Evolutionary conservation across 2,888 invertebrate genomes (phyloP).

Genomic region (Melanophora roralis): DNA sequence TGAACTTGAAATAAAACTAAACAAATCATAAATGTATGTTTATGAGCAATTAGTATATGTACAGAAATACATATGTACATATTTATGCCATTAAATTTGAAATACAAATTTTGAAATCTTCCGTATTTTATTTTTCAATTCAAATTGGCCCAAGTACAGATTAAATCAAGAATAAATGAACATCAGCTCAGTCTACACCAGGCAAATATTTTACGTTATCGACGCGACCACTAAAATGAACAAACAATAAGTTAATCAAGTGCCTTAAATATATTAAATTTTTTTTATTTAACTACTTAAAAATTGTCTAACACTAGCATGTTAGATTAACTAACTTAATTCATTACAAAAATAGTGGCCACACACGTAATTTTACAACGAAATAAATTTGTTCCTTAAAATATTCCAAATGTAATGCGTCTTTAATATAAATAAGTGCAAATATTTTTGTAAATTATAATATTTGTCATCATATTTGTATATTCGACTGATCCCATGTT

Average conservation of each 20-base stretch:
- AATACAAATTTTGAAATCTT: neutral
- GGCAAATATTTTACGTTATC: no score
- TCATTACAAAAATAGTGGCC: no score
- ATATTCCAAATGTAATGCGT: slow-evolving; percentile 2
- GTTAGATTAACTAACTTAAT: no score
- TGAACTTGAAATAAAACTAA: slow-evolving; percentile 2
- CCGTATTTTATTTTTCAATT: neutral
- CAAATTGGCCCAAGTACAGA: slow-evolving; percentile 16
- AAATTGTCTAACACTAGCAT: no score
- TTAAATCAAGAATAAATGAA: neutral
- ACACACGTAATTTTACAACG: no score
- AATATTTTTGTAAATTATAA: neutral
- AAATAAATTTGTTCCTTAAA: slow-evolving; percentile 6
- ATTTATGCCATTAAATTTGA: neutral
- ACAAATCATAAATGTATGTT: neutral
- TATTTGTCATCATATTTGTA: neutral
- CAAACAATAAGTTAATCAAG: slow-evolving; percentile 22
- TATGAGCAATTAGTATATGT: neutral
- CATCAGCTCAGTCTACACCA: no score
- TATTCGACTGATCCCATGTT: neutral
- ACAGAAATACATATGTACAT: neutral
- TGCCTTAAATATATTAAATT: slow-evolving; percentile 12
- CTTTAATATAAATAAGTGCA: neutral
- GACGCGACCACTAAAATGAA: no score
- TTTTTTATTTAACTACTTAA: no score